phyloP scores from a whole-genome alignment of 2,888 invertebrate genomes.

The Dryobotodes eremita region DNA sequence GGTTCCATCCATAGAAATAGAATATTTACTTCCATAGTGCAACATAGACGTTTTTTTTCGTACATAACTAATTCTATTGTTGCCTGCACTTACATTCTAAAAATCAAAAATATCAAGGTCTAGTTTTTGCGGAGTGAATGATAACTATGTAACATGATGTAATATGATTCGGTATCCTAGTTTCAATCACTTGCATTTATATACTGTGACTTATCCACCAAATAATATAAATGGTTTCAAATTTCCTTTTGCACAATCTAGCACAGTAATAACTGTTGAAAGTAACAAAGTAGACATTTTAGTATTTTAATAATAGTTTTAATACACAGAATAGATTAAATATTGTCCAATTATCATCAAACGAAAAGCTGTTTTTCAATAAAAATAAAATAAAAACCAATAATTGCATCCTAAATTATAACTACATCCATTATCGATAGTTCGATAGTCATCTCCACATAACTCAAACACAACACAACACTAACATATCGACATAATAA shows the following conservation, averaged over 20 bases:
- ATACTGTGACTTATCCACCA: conserved; percentile 27
- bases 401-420: not conserved
- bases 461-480: conserved; percentile 3
- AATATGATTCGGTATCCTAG: conserved; percentile 34
- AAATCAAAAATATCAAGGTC: conserved; percentile 44
- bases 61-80: conserved; percentile 3
- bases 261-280: not conserved
- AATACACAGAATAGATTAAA: not conserved
- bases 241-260: conserved; percentile 1
- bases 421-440: not conserved
- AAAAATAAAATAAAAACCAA: not conserved
- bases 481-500: conserved; percentile 14
- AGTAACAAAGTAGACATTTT: not conserved
- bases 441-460: not conserved
- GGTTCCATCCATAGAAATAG: no score
- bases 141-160: conserved; percentile 36
- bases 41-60: not conserved
- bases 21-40: not conserved
- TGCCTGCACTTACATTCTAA: conserved; percentile 21
- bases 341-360: not conserved
- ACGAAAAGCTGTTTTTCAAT: not conserved
- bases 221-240: not conserved
- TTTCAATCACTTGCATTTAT: conserved; percentile 7
- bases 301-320: not conserved
- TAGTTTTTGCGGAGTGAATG: conserved; percentile 9